Percentiles rank a stretch among this genome's conserved stretches.
Conservation (phyloP, 2,113 vertebrate species). For the Lipophrys pholis region DNA sequence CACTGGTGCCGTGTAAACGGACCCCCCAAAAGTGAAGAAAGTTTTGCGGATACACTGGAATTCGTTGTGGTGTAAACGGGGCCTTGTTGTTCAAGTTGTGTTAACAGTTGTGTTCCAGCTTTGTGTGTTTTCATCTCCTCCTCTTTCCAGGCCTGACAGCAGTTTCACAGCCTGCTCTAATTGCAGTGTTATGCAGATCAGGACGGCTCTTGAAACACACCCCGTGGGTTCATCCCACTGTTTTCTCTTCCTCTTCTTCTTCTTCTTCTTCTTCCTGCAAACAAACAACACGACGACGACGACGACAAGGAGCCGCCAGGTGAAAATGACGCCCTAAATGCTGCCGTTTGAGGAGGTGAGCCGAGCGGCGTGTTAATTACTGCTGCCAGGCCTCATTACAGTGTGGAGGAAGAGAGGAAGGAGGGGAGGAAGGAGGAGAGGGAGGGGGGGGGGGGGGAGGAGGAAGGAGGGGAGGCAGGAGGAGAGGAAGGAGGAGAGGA, state of each 20-base stretch:
- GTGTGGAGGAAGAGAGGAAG: background rate
- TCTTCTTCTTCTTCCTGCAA: background rate
- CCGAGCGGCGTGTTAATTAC: background rate
- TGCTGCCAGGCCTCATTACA: background rate
- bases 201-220: conserved; percentile 50
- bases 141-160: conserved; percentile 49
- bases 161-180: conserved; percentile 70
- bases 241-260: conserved; percentile 17
- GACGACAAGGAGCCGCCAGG: too few relatives aligned
- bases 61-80: too few relatives aligned
- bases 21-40: too few relatives aligned
- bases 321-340: conserved; percentile 47
- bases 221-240: too few relatives aligned
- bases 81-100: too few relatives aligned
- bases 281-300: conserved; percentile 14
- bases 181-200: conserved; percentile 62
- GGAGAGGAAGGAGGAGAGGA: too few relatives aligned
- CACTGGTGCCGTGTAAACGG: too few relatives aligned
- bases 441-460: too few relatives aligned
- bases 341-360: background rate
- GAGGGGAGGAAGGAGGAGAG: conserved; percentile 1
- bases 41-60: too few relatives aligned
- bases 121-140: too few relatives aligned
- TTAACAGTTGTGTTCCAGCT: too few relatives aligned
- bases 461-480: too few relatives aligned